These are phyloP conservation scores for Chaetophractus vellerosus DNA, from an alignment of 2,797 vertebrate species.

Conservation along the genomic window DNA sequence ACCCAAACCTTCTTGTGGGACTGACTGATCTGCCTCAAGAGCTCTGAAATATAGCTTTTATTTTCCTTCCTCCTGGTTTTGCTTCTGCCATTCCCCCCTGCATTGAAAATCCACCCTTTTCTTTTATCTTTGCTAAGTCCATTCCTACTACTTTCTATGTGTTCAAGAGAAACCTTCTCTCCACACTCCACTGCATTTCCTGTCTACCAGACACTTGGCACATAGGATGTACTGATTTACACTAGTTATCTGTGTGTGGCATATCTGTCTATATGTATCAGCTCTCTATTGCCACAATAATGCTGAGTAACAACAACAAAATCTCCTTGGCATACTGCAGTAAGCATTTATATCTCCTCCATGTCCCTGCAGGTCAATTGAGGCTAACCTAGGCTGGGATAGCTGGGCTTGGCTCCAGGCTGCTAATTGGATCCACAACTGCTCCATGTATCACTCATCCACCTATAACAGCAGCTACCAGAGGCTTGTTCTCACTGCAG, in stretches of 20 bases:
- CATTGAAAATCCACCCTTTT: background rate
- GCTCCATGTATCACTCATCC: too few relatives aligned
- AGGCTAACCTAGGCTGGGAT: too few relatives aligned
- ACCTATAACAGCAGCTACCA: too few relatives aligned
- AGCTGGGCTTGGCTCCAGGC: too few relatives aligned
- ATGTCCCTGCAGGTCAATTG: too few relatives aligned
- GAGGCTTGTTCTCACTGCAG: too few relatives aligned
- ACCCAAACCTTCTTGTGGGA: background rate
- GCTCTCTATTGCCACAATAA: background rate
- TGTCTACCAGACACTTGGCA: background rate
- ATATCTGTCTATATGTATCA: background rate
- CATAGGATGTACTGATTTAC: background rate
- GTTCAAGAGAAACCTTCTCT: too few relatives aligned
- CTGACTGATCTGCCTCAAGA: too few relatives aligned
- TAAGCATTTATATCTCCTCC: too few relatives aligned
- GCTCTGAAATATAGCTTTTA: background rate
- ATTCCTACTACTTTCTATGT: background rate
- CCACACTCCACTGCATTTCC: background rate
- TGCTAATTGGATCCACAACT: too few relatives aligned
- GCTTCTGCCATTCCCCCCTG: background rate
- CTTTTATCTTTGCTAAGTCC: background rate
- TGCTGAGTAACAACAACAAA: too few relatives aligned
- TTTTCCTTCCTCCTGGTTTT: background rate
- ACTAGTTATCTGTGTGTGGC: accelerated
- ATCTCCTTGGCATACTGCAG: background rate